Conservation (phyloP, 2,113 vertebrate genomes). For the Egretta garzetta region DNA sequence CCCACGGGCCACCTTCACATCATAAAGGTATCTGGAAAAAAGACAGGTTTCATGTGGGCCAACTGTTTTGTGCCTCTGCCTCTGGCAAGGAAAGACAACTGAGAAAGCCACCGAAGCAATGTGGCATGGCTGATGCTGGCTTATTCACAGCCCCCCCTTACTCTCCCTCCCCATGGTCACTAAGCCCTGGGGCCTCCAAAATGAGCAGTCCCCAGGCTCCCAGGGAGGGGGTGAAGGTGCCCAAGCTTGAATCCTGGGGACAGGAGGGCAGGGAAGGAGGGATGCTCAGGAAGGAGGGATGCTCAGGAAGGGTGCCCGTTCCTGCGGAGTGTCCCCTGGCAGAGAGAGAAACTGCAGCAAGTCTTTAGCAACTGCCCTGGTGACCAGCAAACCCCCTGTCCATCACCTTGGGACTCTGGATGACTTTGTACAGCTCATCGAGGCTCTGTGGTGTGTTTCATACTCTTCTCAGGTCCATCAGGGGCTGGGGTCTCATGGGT, state of each 20-base stretch:
- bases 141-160: background rate
- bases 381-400: background rate
- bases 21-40: background rate
- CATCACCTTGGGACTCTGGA: background rate
- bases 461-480: background rate
- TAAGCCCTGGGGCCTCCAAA: background rate
- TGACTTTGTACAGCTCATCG: background rate
- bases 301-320: background rate
- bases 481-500: background rate
- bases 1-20: background rate
- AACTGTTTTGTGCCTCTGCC: background rate
- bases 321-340: background rate
- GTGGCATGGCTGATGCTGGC: background rate
- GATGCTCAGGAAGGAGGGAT: background rate
- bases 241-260: background rate
- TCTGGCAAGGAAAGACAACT: background rate
- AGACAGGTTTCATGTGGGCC: background rate
- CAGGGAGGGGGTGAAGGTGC: background rate
- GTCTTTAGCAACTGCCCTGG: background rate
- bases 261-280: background rate
- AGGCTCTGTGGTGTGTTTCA: background rate
- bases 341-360: background rate
- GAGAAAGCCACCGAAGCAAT: background rate
- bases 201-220: background rate
- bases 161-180: background rate